phyloP scores from a whole-genome alignment of 2,113 vertebrate genomes.

The Rhynchomys soricoides region DNA sequence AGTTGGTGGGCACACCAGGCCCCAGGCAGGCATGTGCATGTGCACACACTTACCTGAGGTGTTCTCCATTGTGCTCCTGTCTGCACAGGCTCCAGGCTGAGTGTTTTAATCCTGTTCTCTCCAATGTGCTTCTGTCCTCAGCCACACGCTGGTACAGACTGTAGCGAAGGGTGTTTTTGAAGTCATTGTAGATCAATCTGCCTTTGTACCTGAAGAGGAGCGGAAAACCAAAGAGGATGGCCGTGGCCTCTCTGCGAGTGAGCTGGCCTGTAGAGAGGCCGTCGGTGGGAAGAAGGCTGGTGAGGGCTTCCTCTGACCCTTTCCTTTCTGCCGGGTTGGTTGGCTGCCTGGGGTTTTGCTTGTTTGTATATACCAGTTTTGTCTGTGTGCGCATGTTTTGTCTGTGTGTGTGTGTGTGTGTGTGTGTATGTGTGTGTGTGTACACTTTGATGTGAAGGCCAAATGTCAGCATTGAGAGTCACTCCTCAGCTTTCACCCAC shows the following conservation, averaged over 20 bases:
- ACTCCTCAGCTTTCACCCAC: not conserved
- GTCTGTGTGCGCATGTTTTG: not conserved
- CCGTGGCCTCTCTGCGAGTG: not conserved
- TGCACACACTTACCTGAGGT: accelerated
- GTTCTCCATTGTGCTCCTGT: accelerated
- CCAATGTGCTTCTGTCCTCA: constrained; percentile 75
- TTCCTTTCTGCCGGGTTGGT: no score
- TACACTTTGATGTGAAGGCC: not conserved
- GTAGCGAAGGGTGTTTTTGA: constrained; percentile 89
- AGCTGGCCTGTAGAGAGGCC: not conserved
- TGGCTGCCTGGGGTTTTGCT: not conserved
- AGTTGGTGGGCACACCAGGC: accelerated
- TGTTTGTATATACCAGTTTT: not conserved
- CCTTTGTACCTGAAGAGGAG: constrained; percentile 91
- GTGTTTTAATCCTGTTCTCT: not conserved
- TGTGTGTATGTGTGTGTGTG: not conserved
- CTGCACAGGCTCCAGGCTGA: accelerated
- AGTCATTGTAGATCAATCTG: constrained; percentile 91
- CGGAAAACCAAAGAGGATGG: constrained; percentile 54
- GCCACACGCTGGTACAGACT: constrained; percentile 85
- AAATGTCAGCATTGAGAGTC: not conserved
- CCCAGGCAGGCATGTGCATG: accelerated
- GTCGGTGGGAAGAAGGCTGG: constrained; percentile 71
- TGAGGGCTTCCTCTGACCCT: constrained; percentile 40
- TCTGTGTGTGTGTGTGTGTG: accelerated